These are phyloP conservation scores for Acridotheres tristis DNA, from an alignment of 2,797 vertebrate species.

Conservation along the genomic window DNA sequence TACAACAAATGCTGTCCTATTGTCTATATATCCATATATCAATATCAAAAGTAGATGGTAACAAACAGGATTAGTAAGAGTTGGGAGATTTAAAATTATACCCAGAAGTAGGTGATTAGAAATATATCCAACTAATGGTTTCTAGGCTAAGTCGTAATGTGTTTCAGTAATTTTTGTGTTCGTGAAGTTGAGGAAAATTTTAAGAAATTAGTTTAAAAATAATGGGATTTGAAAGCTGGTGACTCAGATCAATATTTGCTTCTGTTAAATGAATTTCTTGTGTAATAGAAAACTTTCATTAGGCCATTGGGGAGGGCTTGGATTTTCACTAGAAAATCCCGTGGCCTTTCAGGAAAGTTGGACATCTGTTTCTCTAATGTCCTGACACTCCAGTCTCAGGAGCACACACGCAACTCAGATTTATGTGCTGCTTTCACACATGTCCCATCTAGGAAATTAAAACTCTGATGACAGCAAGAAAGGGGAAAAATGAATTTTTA, in stretches of 20 bases:
- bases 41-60: neutral
- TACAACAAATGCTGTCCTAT: neutral
- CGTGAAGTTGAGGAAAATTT: neutral
- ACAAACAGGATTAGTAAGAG: neutral
- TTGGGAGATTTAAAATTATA: neutral
- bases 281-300: neutral
- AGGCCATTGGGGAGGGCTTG: neutral
- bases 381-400: neutral
- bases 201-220: neutral
- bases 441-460: neutral
- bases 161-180: neutral
- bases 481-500: neutral
- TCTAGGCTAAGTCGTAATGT: neutral
- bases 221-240: neutral
- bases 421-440: neutral
- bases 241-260: neutral
- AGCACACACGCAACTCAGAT: neutral
- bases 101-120: neutral
- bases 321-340: conserved; percentile 17
- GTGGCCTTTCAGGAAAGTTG: neutral
- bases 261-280: neutral
- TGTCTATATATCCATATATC: neutral
- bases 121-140: neutral
- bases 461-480: neutral
- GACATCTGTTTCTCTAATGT: neutral